These are phyloP conservation scores for Coluber constrictor DNA, from an alignment of 2,797 vertebrate genomes.

Conservation along the genomic window DNA sequence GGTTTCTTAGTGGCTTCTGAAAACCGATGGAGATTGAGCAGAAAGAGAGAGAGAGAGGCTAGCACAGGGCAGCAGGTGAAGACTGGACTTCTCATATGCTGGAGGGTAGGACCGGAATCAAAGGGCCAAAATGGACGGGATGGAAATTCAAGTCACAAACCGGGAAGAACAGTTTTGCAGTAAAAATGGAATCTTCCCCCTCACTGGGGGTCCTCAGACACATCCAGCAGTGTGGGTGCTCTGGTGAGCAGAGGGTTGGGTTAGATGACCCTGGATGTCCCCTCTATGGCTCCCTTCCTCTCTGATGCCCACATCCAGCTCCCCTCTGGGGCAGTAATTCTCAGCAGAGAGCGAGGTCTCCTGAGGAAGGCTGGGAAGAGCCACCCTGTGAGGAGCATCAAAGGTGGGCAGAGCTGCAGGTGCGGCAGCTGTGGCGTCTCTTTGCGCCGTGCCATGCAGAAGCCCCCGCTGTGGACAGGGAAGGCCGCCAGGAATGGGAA, in stretches of 20 bases:
- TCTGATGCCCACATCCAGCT: neutral
- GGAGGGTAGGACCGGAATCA: neutral
- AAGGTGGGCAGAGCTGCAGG: no score
- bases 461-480: neutral
- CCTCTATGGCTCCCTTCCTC: neutral
- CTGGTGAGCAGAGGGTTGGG: neutral
- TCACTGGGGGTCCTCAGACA: neutral
- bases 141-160: neutral
- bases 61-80: no score
- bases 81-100: no score
- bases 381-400: neutral
- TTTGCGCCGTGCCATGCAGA: neutral
- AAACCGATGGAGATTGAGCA: no score
- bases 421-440: fast-evolving
- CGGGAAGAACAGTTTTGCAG: no score
- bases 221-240: neutral
- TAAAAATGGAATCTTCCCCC: neutral
- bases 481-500: no score
- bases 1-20: no score
- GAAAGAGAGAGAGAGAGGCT: no score
- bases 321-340: neutral
- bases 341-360: neutral
- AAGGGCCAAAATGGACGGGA: neutral
- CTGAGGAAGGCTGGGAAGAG: no score
- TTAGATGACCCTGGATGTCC: neutral